Percentiles rank a stretch among this genome's conserved stretches.
Conservation (phyloP, 2,113 vertebrate species). For the Pangasianodon gigas region DNA sequence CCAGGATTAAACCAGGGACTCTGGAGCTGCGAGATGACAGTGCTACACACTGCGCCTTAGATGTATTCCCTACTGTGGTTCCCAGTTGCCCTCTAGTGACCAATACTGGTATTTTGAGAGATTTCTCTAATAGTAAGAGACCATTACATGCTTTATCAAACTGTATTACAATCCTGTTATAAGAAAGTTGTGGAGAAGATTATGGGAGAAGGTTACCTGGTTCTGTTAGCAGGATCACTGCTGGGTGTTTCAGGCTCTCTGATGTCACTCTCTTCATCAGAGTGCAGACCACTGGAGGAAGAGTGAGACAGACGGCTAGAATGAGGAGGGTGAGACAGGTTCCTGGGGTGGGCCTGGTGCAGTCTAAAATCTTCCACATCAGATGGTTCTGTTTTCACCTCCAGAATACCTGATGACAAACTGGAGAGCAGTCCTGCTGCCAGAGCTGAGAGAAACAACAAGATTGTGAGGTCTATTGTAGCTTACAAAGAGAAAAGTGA, state of each 20-base stretch:
- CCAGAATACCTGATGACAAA: conserved; percentile 62
- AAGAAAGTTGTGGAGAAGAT: no score
- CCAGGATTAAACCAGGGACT: not conserved
- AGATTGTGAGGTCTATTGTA: not conserved
- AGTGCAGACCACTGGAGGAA: conserved; percentile 91
- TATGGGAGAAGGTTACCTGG: conserved; percentile 60
- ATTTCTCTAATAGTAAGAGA: not conserved
- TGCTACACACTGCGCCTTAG: not conserved
- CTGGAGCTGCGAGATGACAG: not conserved
- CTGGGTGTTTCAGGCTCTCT: conserved; percentile 80
- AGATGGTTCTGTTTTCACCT: conserved; percentile 88
- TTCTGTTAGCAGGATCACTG: conserved; percentile 80
- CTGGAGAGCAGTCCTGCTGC: conserved; percentile 30
- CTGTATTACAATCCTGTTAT: not conserved
- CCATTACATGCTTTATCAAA: not conserved
- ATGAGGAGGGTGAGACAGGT: not conserved
- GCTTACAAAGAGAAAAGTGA: not conserved
- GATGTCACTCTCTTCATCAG: conserved; percentile 89
- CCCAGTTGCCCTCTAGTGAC: conserved; percentile 38
- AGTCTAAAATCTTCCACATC: conserved; percentile 83
- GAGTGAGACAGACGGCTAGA: conserved; percentile 64
- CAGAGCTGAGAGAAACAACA: conserved; percentile 26
- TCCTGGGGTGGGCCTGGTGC: not conserved
- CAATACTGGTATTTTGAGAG: not conserved
- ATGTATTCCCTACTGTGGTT: not conserved